Conservation (phyloP, 2,797 vertebrate genomes). For the Brotula barbata region DNA sequence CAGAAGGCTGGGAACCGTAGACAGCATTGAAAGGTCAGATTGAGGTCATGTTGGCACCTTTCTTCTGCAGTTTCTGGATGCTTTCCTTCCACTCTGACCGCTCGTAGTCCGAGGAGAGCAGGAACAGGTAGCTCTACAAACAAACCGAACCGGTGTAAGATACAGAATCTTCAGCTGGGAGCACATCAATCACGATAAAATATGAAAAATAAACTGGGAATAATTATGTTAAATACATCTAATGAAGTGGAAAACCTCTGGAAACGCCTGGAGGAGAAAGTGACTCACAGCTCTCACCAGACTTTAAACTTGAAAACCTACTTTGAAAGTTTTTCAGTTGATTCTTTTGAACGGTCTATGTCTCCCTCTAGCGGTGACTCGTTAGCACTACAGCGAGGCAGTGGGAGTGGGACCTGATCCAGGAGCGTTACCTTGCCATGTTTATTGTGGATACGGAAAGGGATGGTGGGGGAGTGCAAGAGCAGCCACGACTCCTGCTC, state of each 20-base stretch:
- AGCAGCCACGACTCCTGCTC: conserved; percentile 97
- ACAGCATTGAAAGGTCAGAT: neutral
- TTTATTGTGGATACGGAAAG: conserved; percentile 95
- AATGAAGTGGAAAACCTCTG: neutral
- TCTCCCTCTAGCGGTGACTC: conserved; percentile 63
- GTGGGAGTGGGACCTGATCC: neutral
- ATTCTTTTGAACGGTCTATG: conserved; percentile 4
- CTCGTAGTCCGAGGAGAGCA: conserved; percentile 95
- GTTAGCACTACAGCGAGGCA: neutral
- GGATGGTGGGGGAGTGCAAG: conserved; percentile 92
- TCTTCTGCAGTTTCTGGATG: conserved; percentile 95
- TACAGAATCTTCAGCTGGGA: neutral
- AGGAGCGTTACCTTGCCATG: conserved; percentile 88
- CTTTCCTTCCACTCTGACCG: conserved; percentile 95
- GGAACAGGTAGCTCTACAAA: conserved; percentile 89
- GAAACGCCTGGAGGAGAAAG: neutral
- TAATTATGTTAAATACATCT: neutral
- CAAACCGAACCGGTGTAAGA: conserved; percentile 14
- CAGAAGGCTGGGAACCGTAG: neutral
- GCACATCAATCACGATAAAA: no score
- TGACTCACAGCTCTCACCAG: neutral
- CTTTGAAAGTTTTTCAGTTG: neutral
- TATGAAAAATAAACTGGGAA: no score
- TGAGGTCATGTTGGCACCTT: conserved; percentile 76
- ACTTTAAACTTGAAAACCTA: neutral